These are phyloP conservation scores for Mastomys coucha DNA, from an alignment of 2,113 vertebrate genomes.

Conservation along the genomic window DNA sequence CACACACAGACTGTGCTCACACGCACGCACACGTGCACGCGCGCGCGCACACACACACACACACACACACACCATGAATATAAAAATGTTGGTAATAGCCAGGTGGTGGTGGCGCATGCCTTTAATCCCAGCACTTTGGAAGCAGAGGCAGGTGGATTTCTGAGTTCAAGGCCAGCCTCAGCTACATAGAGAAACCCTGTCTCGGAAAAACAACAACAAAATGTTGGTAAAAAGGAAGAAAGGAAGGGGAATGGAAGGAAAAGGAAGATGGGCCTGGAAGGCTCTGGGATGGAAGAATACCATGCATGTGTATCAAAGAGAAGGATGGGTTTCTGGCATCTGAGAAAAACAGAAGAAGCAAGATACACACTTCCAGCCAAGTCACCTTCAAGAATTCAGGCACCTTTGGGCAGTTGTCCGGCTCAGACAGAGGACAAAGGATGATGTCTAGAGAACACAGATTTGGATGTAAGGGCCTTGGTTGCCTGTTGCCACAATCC, in stretches of 20 bases:
- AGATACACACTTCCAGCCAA: background rate
- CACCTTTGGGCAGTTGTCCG: background rate
- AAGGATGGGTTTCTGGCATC: background rate
- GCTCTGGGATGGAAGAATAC: background rate
- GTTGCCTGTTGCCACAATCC: background rate
- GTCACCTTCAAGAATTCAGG: background rate
- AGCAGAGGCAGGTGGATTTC: too few relatives aligned
- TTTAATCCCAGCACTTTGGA: too few relatives aligned
- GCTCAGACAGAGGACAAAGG: background rate
- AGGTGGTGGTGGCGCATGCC: too few relatives aligned
- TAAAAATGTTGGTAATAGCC: too few relatives aligned
- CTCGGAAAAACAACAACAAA: too few relatives aligned
- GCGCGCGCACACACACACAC: too few relatives aligned
- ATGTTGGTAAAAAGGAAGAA: background rate
- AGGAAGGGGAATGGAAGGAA: background rate
- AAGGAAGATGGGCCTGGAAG: background rate
- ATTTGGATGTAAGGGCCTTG: background rate
- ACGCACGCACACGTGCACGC: too few relatives aligned
- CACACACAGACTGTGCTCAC: too few relatives aligned
- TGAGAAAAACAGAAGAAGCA: background rate
- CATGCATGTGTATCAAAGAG: background rate
- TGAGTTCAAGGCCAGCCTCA: too few relatives aligned
- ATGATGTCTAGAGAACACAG: background rate
- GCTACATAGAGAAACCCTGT: too few relatives aligned
- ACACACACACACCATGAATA: too few relatives aligned